phyloP scores from a whole-genome alignment of 1,140 invertebrate genomes.

The Drosophila kanapiae region DNA sequence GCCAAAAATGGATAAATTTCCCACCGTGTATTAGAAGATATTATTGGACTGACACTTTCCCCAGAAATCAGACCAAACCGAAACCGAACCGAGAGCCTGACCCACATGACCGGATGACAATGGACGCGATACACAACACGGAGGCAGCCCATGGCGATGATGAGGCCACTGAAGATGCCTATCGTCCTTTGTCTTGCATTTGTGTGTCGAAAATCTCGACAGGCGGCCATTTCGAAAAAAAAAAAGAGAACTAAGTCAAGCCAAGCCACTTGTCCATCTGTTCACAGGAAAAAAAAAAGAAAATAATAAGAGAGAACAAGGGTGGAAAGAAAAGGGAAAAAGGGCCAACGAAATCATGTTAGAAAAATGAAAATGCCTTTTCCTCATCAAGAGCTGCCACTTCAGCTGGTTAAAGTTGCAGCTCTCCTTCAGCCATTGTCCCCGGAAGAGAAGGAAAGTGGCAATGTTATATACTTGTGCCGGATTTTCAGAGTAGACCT shows the following conservation, averaged over 20 bases:
- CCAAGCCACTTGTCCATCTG: constrained; percentile 51
- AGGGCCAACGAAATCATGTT: constrained; percentile 35
- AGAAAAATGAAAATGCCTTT: constrained; percentile 44
- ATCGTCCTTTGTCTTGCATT: constrained; percentile 54
- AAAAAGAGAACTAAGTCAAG: constrained; percentile 44
- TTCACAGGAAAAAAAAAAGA: not conserved
- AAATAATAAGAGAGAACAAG: not conserved
- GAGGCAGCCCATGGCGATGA: constrained; percentile 23
- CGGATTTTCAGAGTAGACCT: constrained; percentile 6
- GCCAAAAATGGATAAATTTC: not conserved
- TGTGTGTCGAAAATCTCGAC: constrained; percentile 51
- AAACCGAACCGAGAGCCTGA: constrained; percentile 15
- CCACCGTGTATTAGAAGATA: not conserved
- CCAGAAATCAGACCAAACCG: constrained; percentile 18
- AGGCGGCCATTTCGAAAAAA: constrained; percentile 19
- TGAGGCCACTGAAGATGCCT: constrained; percentile 46
- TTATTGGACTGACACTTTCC: constrained; percentile 20
- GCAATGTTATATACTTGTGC: constrained; percentile 9
- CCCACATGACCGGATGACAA: constrained; percentile 37
- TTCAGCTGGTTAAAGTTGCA: constrained; percentile 33
- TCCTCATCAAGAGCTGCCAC: constrained; percentile 42
- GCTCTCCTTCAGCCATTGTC: constrained; percentile 22
- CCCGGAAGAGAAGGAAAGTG: not conserved
- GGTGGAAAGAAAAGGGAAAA: not conserved
- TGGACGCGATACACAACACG: constrained; percentile 22